These are phyloP conservation scores for Campoplex capitator DNA, from an alignment of 2,888 invertebrate species.

Conservation along the genomic window DNA sequence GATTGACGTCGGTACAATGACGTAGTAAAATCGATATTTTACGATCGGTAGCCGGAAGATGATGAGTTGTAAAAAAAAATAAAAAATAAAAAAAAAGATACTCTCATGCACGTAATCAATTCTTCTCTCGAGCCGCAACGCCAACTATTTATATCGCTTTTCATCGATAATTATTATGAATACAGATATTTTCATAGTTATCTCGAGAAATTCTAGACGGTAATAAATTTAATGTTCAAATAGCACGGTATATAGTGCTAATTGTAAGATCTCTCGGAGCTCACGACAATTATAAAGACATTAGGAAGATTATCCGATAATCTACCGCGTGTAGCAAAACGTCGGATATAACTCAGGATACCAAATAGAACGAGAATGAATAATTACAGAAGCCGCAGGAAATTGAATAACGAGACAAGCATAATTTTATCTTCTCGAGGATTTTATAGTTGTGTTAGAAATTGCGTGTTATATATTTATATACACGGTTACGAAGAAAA, in stretches of 20 bases:
- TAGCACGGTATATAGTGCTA: not conserved
- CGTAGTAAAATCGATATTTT: not conserved
- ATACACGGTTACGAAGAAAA: not conserved
- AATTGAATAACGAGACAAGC: conserved; percentile 58
- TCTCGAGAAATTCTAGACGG: not conserved
- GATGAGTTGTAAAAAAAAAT: not conserved
- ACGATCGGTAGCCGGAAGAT: not conserved
- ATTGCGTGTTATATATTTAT: not conserved
- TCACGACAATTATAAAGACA: conserved; percentile 32
- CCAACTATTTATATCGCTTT: conserved; percentile 5
- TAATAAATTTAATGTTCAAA: not conserved
- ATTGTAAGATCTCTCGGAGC: conserved; percentile 22
- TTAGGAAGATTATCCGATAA: conserved; percentile 35
- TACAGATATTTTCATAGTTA: not conserved
- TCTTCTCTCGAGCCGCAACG: not conserved
- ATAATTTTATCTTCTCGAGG: conserved; percentile 30
- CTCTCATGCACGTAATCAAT: not conserved
- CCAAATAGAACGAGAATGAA: conserved; percentile 39
- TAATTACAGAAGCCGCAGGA: conserved; percentile 38
- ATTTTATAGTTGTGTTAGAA: conserved; percentile 11
- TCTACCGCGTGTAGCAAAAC: conserved; percentile 12
- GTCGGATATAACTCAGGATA: conserved; percentile 29
- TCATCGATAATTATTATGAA: conserved; percentile 5
- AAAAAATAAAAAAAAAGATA: not conserved
- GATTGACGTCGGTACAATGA: not conserved